Conservation (phyloP, 2,113 vertebrate genomes). For the Manacus vitellinus region DNA sequence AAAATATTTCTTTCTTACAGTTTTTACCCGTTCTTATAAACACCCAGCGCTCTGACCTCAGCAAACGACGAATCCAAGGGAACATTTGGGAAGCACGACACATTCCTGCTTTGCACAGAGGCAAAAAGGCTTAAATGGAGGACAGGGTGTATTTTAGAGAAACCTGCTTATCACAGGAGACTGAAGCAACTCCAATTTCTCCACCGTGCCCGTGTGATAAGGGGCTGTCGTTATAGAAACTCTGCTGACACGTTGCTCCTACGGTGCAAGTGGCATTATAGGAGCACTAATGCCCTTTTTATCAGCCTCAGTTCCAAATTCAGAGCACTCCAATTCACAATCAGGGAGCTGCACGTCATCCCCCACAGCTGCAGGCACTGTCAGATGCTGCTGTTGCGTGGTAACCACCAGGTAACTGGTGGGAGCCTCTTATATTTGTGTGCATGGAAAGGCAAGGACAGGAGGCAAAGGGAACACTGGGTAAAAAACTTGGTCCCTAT, state of each 20-base stretch:
- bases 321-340: background rate
- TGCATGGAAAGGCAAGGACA: background rate
- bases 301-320: background rate
- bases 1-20: background rate
- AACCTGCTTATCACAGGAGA: background rate
- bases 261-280: background rate
- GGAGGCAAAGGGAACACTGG: background rate
- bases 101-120: background rate
- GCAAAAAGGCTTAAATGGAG: background rate
- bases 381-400: conserved; percentile 45
- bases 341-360: background rate
- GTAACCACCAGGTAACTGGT: conserved; percentile 49
- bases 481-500: background rate
- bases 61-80: background rate
- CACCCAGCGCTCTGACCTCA: background rate
- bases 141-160: background rate
- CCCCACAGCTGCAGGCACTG: background rate
- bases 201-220: background rate
- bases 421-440: background rate
- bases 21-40: background rate
- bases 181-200: background rate
- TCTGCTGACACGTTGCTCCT: background rate
- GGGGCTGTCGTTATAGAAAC: conserved; percentile 19
- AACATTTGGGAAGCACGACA: background rate
- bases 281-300: background rate